Conservation (phyloP, 2,888 invertebrate species). For the Oscheius onirici region DNA sequence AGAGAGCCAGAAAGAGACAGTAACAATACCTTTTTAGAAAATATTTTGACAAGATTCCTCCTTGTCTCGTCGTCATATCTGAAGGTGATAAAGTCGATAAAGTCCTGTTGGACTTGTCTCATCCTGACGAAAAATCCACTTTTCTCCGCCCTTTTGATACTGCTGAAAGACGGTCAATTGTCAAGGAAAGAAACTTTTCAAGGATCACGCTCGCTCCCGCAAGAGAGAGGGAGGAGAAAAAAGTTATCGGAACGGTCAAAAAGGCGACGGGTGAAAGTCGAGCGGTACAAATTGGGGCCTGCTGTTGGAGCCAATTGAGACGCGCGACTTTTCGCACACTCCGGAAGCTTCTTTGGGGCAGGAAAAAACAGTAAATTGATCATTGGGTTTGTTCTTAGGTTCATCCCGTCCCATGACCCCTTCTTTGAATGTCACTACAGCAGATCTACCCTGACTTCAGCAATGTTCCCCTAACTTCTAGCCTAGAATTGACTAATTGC, state of each 20-base stretch:
- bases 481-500: no score
- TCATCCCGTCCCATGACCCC: no score
- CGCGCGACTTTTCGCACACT: no score
- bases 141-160: no score
- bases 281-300: not conserved
- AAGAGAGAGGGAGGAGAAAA: not conserved
- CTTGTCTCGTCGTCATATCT: slow-evolving; percentile 32
- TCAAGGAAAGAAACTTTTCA: not conserved
- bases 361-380: no score
- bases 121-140: not conserved
- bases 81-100: slow-evolving; percentile 27
- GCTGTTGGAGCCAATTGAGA: no score
- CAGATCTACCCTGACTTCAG: no score
- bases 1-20: not conserved
- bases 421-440: no score
- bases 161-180: no score
- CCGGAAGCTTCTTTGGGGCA: no score
- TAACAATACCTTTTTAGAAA: slow-evolving; percentile 15
- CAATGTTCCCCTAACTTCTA: no score
- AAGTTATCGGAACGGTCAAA: not conserved
- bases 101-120: slow-evolving; percentile 28
- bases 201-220: not conserved
- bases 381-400: no score
- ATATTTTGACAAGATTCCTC: slow-evolving; percentile 13
- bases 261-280: not conserved